These are phyloP conservation scores for Denticeps clupeoides DNA, from an alignment of 2,797 vertebrate species.

Conservation along the genomic window DNA sequence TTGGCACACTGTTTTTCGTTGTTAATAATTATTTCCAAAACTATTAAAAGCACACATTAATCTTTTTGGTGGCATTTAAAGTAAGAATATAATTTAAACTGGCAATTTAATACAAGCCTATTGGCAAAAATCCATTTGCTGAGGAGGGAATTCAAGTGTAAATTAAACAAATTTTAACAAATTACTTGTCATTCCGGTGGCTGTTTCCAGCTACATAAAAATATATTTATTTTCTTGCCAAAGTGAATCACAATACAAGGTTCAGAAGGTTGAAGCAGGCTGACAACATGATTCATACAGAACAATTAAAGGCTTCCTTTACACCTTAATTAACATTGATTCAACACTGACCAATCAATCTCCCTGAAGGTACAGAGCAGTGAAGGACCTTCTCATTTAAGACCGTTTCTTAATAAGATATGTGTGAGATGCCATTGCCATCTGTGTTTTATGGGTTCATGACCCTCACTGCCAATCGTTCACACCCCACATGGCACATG, in stretches of 20 bases:
- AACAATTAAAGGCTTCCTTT: slow-evolving; percentile 61
- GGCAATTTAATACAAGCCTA: background rate
- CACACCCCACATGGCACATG: too few species aligned
- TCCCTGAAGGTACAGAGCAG: slow-evolving; percentile 42
- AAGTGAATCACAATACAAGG: slow-evolving; percentile 30
- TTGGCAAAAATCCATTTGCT: slow-evolving; percentile 28
- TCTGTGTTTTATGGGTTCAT: slow-evolving; percentile 46
- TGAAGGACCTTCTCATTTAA: slow-evolving; percentile 38
- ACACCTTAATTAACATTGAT: slow-evolving; percentile 73
- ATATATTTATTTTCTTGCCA: slow-evolving; percentile 37
- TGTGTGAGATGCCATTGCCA: slow-evolving; percentile 35
- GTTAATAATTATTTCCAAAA: background rate
- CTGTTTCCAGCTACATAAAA: slow-evolving; percentile 33
- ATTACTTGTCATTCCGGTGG: slow-evolving; percentile 14
- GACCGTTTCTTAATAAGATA: slow-evolving; percentile 49
- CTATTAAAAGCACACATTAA: background rate
- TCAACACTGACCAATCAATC: slow-evolving; percentile 58
- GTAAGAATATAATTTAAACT: background rate
- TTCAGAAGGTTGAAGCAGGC: slow-evolving; percentile 50
- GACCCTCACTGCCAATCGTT: slow-evolving; percentile 24
- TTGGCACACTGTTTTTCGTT: slow-evolving; percentile 32
- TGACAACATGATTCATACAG: slow-evolving; percentile 57
- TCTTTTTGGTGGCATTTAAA: background rate
- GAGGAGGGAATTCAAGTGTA: slow-evolving; percentile 7
- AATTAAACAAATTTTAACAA: slow-evolving; percentile 30